Conservation (phyloP, 2,797 vertebrate species). For the Alcedo atthis region DNA sequence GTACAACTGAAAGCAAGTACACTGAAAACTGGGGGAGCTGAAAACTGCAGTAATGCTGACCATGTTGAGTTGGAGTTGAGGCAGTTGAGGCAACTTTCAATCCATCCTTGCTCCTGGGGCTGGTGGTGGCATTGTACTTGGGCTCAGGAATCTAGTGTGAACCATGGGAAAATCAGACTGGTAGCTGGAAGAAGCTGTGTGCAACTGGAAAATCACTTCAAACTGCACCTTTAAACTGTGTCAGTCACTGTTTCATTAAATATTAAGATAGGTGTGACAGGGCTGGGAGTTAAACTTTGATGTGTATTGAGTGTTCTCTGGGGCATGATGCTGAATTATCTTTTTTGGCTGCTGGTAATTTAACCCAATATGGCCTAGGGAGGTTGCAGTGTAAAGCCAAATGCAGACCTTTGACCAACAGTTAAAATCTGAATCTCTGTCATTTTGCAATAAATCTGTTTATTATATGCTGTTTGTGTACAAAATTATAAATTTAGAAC, state of each 20-base stretch:
- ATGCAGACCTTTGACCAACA: background rate
- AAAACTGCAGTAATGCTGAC: background rate
- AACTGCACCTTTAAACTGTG: background rate
- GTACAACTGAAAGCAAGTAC: background rate
- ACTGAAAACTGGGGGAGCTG: background rate
- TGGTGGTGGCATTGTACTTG: accelerated
- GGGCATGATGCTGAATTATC: background rate
- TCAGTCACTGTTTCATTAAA: background rate
- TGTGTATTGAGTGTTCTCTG: background rate
- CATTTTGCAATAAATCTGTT: background rate
- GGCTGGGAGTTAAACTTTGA: slow-evolving; percentile 10
- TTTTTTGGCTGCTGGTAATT: background rate
- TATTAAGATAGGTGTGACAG: background rate
- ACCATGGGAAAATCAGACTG: background rate
- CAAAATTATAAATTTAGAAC: background rate
- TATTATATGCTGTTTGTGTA: background rate
- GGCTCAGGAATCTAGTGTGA: background rate
- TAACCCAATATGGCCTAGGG: background rate
- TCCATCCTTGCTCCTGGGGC: accelerated
- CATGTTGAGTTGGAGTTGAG: background rate
- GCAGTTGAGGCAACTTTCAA: background rate
- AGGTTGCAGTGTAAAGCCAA: background rate
- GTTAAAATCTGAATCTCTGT: background rate
- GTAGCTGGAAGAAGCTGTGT: background rate
- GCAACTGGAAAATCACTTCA: background rate